phyloP scores from a whole-genome alignment of 2,888 invertebrate genomes.

The Spodoptera exigua region DNA sequence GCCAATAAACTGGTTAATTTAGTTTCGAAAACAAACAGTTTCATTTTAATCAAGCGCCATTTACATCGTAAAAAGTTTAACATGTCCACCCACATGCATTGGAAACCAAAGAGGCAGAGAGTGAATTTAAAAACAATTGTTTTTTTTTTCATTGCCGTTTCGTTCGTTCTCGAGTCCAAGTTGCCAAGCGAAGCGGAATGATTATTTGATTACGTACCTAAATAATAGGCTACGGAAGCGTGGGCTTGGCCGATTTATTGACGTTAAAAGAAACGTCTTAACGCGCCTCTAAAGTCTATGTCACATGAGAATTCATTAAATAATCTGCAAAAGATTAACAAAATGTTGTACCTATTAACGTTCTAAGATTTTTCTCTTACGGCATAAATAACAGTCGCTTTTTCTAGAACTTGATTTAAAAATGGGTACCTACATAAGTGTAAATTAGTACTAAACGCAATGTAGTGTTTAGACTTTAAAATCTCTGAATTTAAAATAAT shows the following conservation, averaged over 20 bases:
- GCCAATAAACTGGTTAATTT: conserved; percentile 4
- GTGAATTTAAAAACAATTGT: conserved; percentile 30
- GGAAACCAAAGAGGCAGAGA: conserved; percentile 16
- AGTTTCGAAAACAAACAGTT: conserved; percentile 3
- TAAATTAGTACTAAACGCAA: too few species aligned
- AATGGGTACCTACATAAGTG: too few species aligned
- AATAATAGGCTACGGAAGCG: conserved; percentile 77
- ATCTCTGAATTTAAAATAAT: too few species aligned
- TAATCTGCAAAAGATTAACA: too few species aligned
- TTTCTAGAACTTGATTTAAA: too few species aligned
- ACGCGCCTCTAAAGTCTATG: conserved; percentile 45
- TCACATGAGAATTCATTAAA: conserved; percentile 10
- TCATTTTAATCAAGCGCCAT: neutral
- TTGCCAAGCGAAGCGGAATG: conserved; percentile 77
- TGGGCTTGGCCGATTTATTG: conserved; percentile 71
- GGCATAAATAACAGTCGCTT: too few species aligned
- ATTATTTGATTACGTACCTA: conserved; percentile 77
- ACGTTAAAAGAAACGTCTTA: conserved; percentile 56
- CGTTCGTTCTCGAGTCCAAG: conserved; percentile 50
- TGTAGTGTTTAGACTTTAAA: too few species aligned
- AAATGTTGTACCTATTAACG: too few species aligned
- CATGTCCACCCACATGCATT: conserved; percentile 13
- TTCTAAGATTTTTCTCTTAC: too few species aligned
- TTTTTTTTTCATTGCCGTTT: conserved; percentile 44
- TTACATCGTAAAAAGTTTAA: conserved; percentile 19